phyloP scores from a whole-genome alignment of 2,888 invertebrate species.

The Beris chalybata region DNA sequence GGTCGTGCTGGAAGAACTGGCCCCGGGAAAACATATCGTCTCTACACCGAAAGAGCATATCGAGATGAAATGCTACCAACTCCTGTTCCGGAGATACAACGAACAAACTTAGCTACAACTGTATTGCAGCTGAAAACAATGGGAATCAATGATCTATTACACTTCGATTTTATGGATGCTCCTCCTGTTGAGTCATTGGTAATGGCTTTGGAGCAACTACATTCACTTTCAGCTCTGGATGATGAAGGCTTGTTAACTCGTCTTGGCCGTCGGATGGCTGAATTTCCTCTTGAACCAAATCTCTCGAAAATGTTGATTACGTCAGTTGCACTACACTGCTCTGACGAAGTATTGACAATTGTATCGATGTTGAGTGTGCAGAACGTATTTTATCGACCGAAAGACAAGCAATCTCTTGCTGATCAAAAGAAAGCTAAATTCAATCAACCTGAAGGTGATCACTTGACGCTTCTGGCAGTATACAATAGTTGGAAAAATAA shows the following conservation, averaged over 20 bases:
- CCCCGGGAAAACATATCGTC: conserved; percentile 94
- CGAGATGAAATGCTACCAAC: conserved; percentile 98
- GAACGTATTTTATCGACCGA: conserved; percentile 95
- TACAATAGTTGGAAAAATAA: conserved; percentile 99
- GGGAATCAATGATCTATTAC: conserved; percentile 97
- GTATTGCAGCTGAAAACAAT: conserved; percentile 94
- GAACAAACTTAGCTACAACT: conserved; percentile 96
- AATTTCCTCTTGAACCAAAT: conserved; percentile 98
- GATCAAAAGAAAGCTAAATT: conserved; percentile 99
- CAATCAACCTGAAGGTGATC: conserved; percentile 98
- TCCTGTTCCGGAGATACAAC: conserved; percentile 97
- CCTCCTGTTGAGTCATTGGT: conserved; percentile 97
- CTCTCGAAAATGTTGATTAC: conserved; percentile 98
- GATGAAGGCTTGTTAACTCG: conserved; percentile 86
- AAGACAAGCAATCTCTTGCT: conserved; percentile 94
- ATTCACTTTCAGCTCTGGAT: conserved; percentile 95
- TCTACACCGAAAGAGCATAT: conserved; percentile 98
- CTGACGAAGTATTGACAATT: conserved; percentile 97
- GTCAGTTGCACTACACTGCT: conserved; percentile 96
- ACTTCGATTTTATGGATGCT: conserved; percentile 99
- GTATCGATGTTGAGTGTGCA: conserved; percentile 99
- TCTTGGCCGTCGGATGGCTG: conserved; percentile 91
- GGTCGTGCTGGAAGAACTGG: conserved; percentile 97
- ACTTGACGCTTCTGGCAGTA: conserved; percentile 94
- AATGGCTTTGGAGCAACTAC: conserved; percentile 95